Evolutionary conservation across 2,888 invertebrate genomes (phyloP).

Genomic region (Nomada hirtipes): DNA sequence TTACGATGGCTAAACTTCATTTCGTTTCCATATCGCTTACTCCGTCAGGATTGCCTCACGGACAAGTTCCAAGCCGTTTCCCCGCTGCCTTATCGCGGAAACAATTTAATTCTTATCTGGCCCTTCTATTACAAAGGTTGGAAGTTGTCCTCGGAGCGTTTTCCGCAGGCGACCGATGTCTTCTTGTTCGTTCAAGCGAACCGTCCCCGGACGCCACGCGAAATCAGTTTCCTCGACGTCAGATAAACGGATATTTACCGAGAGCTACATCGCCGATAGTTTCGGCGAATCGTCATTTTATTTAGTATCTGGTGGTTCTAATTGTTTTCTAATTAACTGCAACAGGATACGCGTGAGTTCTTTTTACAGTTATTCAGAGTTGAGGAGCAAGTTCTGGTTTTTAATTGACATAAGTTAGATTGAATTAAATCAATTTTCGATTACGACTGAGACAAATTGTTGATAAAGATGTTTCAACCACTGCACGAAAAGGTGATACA

Average conservation of each 20-base stretch:
- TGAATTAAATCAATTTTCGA: no score
- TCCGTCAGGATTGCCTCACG: slow-evolving; percentile 42
- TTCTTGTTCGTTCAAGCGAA: slow-evolving; percentile 18
- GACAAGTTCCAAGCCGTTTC: slow-evolving; percentile 42
- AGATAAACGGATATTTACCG: slow-evolving; percentile 56
- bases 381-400: no score
- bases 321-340: slow-evolving; percentile 16
- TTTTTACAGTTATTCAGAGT: no score
- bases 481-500: no score
- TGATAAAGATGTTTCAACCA: no score
- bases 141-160: slow-evolving; percentile 35
- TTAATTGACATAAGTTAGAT: no score
- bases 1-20: slow-evolving; percentile 40
- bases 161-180: slow-evolving; percentile 12
- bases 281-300: not conserved
- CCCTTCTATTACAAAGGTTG: slow-evolving; percentile 50
- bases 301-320: not conserved
- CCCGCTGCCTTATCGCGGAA: slow-evolving; percentile 51
- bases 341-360: no score
- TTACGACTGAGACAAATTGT: no score
- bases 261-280: not conserved
- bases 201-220: slow-evolving; percentile 31
- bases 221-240: slow-evolving; percentile 53
- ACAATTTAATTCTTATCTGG: slow-evolving; percentile 66
- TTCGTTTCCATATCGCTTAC: slow-evolving; percentile 50